Percentiles rank a stretch among this genome's conserved stretches.
Evolutionary conservation across 2,797 vertebrate species (phyloP).

Genomic region (Rhinatrema bivittatum): DNA sequence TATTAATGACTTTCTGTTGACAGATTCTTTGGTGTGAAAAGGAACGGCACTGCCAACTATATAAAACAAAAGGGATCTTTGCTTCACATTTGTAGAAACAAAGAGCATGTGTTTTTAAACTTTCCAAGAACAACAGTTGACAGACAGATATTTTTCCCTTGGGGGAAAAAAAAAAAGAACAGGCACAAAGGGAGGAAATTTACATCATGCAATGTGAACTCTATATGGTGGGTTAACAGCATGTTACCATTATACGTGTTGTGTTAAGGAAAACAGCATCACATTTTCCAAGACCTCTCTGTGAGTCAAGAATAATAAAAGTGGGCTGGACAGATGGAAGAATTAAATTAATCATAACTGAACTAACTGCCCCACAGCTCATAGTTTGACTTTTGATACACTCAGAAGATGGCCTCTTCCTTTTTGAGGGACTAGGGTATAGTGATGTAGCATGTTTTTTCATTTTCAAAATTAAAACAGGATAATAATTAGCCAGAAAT

Average conservation of each 20-base stretch:
- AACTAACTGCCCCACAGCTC: too few species aligned
- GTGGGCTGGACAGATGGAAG: too few species aligned
- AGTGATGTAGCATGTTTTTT: too few species aligned
- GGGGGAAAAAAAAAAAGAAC: too few species aligned
- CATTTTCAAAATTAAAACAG: too few species aligned
- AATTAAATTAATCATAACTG: too few species aligned
- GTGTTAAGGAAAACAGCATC: conserved; percentile 3
- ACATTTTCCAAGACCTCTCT: too few species aligned
- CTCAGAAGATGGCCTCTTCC: too few species aligned
- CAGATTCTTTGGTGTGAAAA: conserved; percentile 74
- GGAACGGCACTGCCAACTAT: conserved; percentile 83
- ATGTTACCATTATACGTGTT: conserved; percentile 12
- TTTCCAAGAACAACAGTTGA: conserved; percentile 19
- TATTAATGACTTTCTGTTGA: conserved; percentile 56
- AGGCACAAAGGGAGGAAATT: conserved; percentile 19
- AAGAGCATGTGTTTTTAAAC: conserved; percentile 9
- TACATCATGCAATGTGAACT: conserved; percentile 16
- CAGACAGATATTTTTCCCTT: conserved; percentile 26
- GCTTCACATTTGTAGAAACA: conserved; percentile 7
- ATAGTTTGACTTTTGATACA: too few species aligned
- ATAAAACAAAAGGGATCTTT: conserved; percentile 29
- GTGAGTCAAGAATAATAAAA: too few species aligned
- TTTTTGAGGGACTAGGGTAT: too few species aligned
- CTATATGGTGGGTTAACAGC: conserved; percentile 28
- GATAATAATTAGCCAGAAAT: too few species aligned